phyloP scores from a whole-genome alignment of 2,888 invertebrate genomes.

The Crossocerus cetratus region DNA sequence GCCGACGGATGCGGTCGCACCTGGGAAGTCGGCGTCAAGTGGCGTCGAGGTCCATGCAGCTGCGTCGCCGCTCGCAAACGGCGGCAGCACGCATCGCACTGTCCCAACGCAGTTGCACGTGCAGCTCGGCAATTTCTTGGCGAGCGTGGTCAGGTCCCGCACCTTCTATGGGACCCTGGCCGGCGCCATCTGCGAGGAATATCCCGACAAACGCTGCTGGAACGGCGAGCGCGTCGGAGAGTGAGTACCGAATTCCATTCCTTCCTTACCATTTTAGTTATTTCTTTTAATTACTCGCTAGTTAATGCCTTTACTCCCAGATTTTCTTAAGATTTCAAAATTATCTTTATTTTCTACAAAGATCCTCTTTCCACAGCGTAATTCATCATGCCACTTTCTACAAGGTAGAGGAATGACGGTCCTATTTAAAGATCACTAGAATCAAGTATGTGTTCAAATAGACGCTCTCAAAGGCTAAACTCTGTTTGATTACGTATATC shows the following conservation, averaged over 20 bases:
- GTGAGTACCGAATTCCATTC: conserved; percentile 79
- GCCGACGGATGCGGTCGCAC: conserved; percentile 39
- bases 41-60: conserved; percentile 46
- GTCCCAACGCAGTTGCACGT: conserved; percentile 73
- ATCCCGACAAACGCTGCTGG: conserved; percentile 86
- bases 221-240: conserved; percentile 87
- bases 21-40: conserved; percentile 40
- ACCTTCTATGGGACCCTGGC: conserved; percentile 91
- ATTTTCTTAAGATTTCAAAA: too few species aligned
- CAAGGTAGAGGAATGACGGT: too few species aligned
- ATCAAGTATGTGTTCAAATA: too few species aligned
- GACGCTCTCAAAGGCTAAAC: too few species aligned
- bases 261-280: background rate
- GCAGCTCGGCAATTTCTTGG: conserved; percentile 75
- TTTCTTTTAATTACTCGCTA: background rate
- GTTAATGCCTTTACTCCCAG: too few species aligned
- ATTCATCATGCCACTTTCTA: too few species aligned
- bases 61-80: background rate
- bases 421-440: too few species aligned
- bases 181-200: conserved; percentile 87
- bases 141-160: conserved; percentile 80
- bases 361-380: too few species aligned
- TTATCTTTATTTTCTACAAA: too few species aligned
- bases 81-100: conserved; percentile 36
- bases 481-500: too few species aligned